phyloP scores from a whole-genome alignment of 2,797 vertebrate species.

The Eurystomus glaucurus region DNA sequence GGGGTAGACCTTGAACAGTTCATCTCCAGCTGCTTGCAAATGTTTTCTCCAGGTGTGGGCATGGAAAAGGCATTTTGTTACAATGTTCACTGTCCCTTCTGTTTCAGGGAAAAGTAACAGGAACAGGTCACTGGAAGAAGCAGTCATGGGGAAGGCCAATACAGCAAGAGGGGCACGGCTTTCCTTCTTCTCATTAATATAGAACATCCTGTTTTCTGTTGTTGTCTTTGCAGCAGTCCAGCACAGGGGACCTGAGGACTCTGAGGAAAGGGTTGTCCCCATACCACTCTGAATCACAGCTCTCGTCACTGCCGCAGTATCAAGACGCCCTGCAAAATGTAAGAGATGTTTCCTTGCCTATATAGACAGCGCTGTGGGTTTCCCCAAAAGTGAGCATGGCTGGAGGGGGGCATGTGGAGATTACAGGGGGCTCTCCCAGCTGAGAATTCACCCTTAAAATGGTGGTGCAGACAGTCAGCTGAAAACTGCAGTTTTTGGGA shows the following conservation, averaged over 20 bases:
- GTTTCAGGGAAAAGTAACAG: background rate
- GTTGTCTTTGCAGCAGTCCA: conserved; percentile 83
- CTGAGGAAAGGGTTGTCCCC: conserved; percentile 93
- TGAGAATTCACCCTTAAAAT: background rate
- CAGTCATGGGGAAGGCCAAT: background rate
- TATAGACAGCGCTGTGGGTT: background rate
- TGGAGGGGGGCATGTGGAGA: background rate
- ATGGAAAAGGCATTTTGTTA: background rate
- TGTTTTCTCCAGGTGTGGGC: background rate
- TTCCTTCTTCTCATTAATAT: background rate
- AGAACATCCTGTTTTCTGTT: background rate
- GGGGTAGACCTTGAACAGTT: background rate
- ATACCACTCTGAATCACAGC: conserved; percentile 96
- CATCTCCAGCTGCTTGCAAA: background rate
- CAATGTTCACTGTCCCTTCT: background rate
- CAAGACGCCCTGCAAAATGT: conserved; percentile 93
- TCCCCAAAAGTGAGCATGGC: background rate
- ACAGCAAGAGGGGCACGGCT: background rate
- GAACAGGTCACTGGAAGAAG: background rate
- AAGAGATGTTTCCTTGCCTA: conserved; percentile 64
- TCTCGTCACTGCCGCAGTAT: conserved; percentile 90
- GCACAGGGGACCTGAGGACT: conserved; percentile 90
- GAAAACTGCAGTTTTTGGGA: background rate
- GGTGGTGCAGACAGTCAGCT: fast-evolving
- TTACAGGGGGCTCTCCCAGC: background rate